Conservation (phyloP, 2,888 invertebrate species). For the Hedychridium roseum region DNA sequence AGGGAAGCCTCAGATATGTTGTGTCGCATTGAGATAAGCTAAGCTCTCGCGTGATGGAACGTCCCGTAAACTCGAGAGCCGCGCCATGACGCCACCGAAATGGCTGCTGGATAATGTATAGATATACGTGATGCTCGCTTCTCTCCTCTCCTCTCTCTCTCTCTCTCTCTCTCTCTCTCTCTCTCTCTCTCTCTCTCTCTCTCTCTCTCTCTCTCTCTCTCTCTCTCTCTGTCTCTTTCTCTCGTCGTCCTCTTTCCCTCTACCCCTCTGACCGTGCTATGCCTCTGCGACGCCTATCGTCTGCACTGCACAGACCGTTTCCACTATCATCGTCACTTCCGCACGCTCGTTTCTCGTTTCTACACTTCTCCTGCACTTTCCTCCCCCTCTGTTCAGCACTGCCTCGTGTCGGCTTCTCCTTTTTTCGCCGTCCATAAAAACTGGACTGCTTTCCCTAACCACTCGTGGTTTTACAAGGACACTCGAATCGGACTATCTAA, state of each 20-base stretch:
- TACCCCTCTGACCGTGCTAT: conserved; percentile 11
- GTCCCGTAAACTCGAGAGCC: conserved; percentile 56
- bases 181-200: conserved; percentile 10
- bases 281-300: too few relatives aligned
- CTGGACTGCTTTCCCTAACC: too few relatives aligned
- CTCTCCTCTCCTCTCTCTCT: conserved; percentile 8
- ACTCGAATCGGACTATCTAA: too few relatives aligned
- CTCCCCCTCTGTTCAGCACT: conserved; percentile 5
- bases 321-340: conserved; percentile 1
- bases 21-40: conserved; percentile 60
- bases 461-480: too few relatives aligned
- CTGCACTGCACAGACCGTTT: neutral
- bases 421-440: neutral
- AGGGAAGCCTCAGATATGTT: conserved; percentile 59
- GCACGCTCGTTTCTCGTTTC: conserved; percentile 12
- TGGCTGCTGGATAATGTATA: conserved; percentile 58
- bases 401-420: neutral
- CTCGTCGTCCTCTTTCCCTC: neutral
- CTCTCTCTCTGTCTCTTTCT: neutral
- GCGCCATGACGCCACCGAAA: conserved; percentile 55
- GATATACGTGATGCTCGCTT: conserved; percentile 35
- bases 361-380: conserved; percentile 26
- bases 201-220: conserved; percentile 4
- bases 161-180: neutral
- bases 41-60: conserved; percentile 61